Percentiles rank a stretch among this genome's conserved stretches.
Evolutionary conservation across 2,113 vertebrate species (phyloP).

Genomic region (Gavialis gangeticus): DNA sequence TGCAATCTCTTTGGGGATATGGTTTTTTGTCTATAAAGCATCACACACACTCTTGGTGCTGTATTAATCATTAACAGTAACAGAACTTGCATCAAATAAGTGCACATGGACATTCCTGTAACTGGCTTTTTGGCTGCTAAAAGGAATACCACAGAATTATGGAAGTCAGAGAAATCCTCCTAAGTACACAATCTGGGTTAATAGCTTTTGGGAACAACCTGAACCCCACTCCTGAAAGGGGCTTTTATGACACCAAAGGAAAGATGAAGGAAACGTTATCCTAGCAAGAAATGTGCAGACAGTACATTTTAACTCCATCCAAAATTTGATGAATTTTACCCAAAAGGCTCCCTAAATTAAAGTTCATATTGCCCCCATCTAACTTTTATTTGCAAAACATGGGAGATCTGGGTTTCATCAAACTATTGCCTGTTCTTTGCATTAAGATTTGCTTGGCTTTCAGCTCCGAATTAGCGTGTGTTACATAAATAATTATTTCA

Average conservation of each 20-base stretch:
- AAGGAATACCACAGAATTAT: slow-evolving; percentile 31
- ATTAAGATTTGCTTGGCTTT: slow-evolving; percentile 43
- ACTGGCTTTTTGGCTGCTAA: slow-evolving; percentile 26
- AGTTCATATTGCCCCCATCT: slow-evolving; percentile 56
- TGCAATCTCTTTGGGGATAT: slow-evolving; percentile 62
- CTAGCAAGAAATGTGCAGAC: slow-evolving; percentile 49
- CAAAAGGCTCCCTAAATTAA: slow-evolving; percentile 52
- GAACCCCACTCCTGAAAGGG: background rate
- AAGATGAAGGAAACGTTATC: slow-evolving; percentile 6
- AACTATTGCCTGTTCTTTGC: slow-evolving; percentile 39
- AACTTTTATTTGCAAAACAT: slow-evolving; percentile 59
- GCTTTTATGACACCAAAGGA: slow-evolving; percentile 35
- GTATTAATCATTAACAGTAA: slow-evolving; percentile 68
- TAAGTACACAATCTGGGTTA: slow-evolving; percentile 29
- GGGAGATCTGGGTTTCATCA: slow-evolving; percentile 57
- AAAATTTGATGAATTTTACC: slow-evolving; percentile 34
- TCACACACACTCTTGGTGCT: background rate
- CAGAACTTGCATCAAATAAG: slow-evolving; percentile 43
- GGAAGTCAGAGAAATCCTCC: slow-evolving; percentile 29
- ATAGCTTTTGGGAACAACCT: background rate
- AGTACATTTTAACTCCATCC: slow-evolving; percentile 50
- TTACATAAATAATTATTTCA: slow-evolving; percentile 20
- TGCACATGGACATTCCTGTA: slow-evolving; percentile 11
- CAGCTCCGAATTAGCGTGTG: background rate
- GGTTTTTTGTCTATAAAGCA: slow-evolving; percentile 55